Conservation (phyloP, 1,140 invertebrate genomes). For the Neoseiulus cucumeris region DNA sequence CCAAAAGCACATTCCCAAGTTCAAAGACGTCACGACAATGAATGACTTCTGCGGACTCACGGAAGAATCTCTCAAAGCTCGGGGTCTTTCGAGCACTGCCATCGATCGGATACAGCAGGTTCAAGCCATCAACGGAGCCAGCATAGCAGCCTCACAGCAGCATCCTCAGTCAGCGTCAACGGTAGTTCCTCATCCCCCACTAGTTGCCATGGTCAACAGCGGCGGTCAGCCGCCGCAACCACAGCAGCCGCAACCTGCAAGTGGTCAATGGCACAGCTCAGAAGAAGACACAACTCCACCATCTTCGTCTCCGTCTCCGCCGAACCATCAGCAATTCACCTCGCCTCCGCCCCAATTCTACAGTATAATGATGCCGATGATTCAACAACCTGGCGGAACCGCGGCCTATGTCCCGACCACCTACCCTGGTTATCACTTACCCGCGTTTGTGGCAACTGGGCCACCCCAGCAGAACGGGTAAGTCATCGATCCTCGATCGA, state of each 20-base stretch:
- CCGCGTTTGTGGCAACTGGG: neutral
- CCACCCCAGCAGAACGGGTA: constrained; percentile 6
- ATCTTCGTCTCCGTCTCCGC: neutral
- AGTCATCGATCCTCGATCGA: neutral
- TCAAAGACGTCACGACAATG: neutral
- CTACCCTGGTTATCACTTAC: constrained; percentile 3
- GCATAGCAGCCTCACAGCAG: neutral
- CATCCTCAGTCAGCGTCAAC: neutral
- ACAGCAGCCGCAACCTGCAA: constrained; percentile 4
- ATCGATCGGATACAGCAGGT: neutral
- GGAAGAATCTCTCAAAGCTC: neutral
- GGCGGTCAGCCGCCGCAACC: neutral
- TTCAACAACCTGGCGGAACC: neutral
- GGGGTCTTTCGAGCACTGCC: neutral
- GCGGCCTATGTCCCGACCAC: neutral
- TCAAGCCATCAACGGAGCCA: neutral
- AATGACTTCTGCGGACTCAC: neutral
- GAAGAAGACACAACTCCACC: constrained; percentile 1
- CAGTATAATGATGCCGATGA: neutral
- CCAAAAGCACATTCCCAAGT: neutral
- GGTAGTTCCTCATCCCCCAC: neutral
- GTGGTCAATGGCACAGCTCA: constrained; percentile 5
- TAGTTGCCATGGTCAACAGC: neutral
- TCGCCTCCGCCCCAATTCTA: neutral
- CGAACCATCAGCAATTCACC: neutral